Base-by-base conservation (phyloP, 2,797 vertebrate genomes). In the Harpagifer antarcticus region DNA sequence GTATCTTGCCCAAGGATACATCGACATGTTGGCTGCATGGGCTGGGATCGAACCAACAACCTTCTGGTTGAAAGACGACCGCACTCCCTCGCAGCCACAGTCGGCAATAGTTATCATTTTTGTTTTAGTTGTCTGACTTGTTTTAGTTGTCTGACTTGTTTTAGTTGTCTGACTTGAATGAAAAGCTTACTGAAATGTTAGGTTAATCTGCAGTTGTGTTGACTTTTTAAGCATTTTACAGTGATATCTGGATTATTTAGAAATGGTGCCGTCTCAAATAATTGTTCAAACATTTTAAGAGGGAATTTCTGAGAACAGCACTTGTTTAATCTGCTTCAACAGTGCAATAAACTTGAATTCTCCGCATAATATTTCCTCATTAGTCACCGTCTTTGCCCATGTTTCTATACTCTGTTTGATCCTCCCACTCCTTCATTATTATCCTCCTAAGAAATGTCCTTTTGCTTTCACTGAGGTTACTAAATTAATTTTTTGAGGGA, bases 351-450 rank as follows among this genome's bases (percentile, higher is more conserved):
- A 72, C 40, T 75, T 67, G 74, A 48, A 63, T 45, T 59, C 59
- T 64, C 42, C 15, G 44, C 37, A 53, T 76, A 76, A 81, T 61
- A 74, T 69, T 68, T 79, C 43, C 73, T 83, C 76, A 79, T 83
- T 83, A 76, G 49, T 62, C 69, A 81, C 56, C 65, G 52, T 69
- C 53, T 78, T 56, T 78, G 66, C 42, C 64, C 53, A 40, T 73
- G 69, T 62, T 68, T 50, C 45, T 50, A 49, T 54, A 19, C 67
- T 66, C 59, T 11, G 56, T 88, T 78, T 83, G 58, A 82, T 86
- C 78, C 47, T 75, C 74, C 76, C 45, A 83, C 75, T 73, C 72
- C 58, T 59, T 77, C 78, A 78, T 82, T 79, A 76, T 71, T 31
- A 80, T 79, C 49, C 57, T 75, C 57, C 65, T 19, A 45, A 48